Conservation (phyloP, 2,113 vertebrate genomes). For the Boulengeromyrus knoepffleri region DNA sequence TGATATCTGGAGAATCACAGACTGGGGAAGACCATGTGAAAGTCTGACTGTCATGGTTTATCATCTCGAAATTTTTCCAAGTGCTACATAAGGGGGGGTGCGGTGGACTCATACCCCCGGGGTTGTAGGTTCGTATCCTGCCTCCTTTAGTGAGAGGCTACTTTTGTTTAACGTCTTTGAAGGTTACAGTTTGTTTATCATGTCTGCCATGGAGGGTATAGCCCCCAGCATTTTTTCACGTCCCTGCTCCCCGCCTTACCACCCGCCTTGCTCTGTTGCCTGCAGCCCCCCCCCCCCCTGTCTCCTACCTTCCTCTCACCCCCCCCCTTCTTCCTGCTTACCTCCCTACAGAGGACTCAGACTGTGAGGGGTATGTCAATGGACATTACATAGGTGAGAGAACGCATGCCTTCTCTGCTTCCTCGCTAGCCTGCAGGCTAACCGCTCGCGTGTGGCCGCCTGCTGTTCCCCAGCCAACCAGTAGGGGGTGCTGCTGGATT, state of each 20-base stretch:
- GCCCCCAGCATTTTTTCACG: background rate
- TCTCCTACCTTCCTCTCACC: slow-evolving; percentile 55
- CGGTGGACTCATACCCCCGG: background rate
- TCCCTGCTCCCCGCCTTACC: slow-evolving; percentile 25
- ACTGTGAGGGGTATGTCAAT: slow-evolving; percentile 90
- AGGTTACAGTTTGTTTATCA: background rate
- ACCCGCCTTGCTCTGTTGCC: slow-evolving; percentile 28
- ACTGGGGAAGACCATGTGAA: background rate
- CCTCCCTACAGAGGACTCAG: slow-evolving; percentile 83
- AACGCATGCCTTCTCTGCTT: slow-evolving; percentile 51
- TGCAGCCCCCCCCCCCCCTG: slow-evolving; percentile 24
- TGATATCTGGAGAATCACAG: background rate
- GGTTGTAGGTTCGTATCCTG: background rate
- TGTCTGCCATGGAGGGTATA: background rate
- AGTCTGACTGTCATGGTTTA: background rate
- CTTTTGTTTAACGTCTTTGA: background rate
- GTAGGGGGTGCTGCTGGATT: background rate
- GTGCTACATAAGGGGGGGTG: background rate
- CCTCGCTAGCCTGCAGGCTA: slow-evolving; percentile 21
- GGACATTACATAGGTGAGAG: slow-evolving; percentile 93
- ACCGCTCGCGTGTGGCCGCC: background rate
- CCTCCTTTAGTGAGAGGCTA: background rate
- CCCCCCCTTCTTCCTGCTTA: slow-evolving; percentile 61
- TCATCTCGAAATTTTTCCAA: background rate
- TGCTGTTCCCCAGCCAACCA: background rate